These are phyloP conservation scores for Diorhabda carinulata DNA, from an alignment of 1,140 invertebrate species.

Conservation along the genomic window DNA sequence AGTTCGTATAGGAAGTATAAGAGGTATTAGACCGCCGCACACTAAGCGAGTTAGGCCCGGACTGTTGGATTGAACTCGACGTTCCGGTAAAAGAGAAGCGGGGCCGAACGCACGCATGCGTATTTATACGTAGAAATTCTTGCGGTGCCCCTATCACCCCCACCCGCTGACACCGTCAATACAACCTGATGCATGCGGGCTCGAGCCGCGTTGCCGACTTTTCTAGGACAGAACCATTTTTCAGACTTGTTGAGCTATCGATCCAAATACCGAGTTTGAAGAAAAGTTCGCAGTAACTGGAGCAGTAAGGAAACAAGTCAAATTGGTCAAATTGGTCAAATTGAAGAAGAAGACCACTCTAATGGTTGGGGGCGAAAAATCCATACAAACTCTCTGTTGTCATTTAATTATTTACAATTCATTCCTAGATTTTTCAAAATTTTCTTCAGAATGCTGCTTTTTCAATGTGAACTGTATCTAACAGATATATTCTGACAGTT, in stretches of 20 bases:
- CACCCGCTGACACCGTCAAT: slow-evolving; percentile 28
- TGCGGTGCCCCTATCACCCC: slow-evolving; percentile 20
- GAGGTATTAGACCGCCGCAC: slow-evolving; percentile 46
- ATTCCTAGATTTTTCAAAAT: too few relatives aligned
- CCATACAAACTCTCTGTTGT: too few relatives aligned
- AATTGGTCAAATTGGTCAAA: too few relatives aligned
- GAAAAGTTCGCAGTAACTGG: too few relatives aligned
- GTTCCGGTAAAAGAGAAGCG: slow-evolving; percentile 15
- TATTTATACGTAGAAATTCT: slow-evolving; percentile 10
- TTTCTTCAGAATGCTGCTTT: too few relatives aligned
- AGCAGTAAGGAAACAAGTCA: too few relatives aligned
- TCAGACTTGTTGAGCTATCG: neutral
- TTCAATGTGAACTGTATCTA: too few relatives aligned
- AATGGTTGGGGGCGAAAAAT: too few relatives aligned
- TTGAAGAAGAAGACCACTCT: too few relatives aligned
- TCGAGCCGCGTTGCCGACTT: slow-evolving; percentile 11
- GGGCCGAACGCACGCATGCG: slow-evolving; percentile 20
- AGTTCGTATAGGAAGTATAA: slow-evolving; percentile 38
- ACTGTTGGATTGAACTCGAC: slow-evolving; percentile 36
- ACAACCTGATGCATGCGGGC: slow-evolving; percentile 39
- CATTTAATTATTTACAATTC: too few relatives aligned
- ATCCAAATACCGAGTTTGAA: too few relatives aligned
- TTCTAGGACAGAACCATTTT: neutral
- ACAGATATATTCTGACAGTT: too few relatives aligned
- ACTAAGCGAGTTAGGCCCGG: slow-evolving; percentile 46